Conservation (phyloP, 2,888 invertebrate genomes). For the Machimus rusticus region DNA sequence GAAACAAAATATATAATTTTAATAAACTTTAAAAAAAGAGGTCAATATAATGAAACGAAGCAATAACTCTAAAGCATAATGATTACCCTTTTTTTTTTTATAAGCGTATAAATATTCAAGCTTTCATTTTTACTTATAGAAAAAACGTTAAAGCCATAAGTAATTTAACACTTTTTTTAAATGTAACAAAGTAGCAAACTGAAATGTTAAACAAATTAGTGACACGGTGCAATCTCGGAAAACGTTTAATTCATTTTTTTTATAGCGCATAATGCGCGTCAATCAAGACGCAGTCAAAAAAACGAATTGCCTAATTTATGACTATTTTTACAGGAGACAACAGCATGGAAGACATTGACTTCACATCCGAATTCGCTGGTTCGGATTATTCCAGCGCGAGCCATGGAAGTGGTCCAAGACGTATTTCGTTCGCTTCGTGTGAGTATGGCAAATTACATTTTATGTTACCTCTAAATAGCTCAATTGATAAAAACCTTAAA, state of each 20-base stretch:
- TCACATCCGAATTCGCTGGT: slow-evolving; percentile 62
- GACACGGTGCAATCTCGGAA: neutral
- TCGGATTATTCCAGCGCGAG: slow-evolving; percentile 60
- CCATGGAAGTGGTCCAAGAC: slow-evolving; percentile 63
- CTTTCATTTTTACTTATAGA: no score
- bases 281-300: neutral
- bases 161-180: neutral
- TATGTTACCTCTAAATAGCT: neutral
- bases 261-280: neutral
- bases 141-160: no score
- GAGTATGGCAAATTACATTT: slow-evolving; percentile 49
- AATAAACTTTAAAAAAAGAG: no score
- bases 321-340: slow-evolving; percentile 57
- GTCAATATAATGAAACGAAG: no score
- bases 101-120: no score
- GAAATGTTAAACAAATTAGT: neutral
- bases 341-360: slow-evolving; percentile 62
- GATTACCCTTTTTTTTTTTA: no score
- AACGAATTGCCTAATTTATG: neutral
- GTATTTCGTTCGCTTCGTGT: slow-evolving; percentile 61
- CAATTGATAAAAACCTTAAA: neutral
- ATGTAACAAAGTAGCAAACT: neutral
- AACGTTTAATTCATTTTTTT: neutral
- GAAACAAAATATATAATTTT: no score
- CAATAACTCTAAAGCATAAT: no score